phyloP scores from a whole-genome alignment of 2,888 invertebrate genomes.

The Scrobipalpa costella region DNA sequence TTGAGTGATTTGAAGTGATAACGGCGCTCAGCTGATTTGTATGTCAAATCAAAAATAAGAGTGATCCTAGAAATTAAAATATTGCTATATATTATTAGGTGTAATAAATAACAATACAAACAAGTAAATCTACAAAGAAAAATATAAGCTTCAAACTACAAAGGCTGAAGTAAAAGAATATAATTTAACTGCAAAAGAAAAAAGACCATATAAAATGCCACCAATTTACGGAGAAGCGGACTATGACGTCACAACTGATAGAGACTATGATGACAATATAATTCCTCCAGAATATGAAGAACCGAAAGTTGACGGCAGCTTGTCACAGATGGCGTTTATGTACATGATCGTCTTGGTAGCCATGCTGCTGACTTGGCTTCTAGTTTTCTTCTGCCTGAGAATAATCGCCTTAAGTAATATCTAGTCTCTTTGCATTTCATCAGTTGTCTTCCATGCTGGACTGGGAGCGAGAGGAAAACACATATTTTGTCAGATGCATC shows the following conservation, averaged over 20 bases:
- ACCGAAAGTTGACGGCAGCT: constrained; percentile 34
- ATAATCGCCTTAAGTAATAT: constrained; percentile 57
- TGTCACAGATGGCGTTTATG: constrained; percentile 64
- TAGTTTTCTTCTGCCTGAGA: constrained; percentile 64
- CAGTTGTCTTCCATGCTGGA: too few species aligned
- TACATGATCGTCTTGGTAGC: constrained; percentile 60
- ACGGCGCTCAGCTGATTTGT: constrained; percentile 43
- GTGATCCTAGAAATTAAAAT: not conserved
- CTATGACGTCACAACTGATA: constrained; percentile 19
- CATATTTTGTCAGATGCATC: too few species aligned
- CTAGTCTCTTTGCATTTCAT: constrained; percentile 27
- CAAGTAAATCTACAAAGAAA: not conserved
- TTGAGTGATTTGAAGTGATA: constrained; percentile 43
- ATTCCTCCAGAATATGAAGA: constrained; percentile 34
- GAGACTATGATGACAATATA: constrained; percentile 33
- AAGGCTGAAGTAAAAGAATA: not conserved
- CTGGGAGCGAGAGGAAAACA: too few species aligned
- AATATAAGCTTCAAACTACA: not conserved
- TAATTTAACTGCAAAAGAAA: not conserved
- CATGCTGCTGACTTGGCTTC: constrained; percentile 63
- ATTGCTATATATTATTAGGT: not conserved
- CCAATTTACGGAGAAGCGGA: constrained; percentile 54
- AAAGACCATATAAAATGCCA: constrained; percentile 49
- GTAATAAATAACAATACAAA: not conserved
- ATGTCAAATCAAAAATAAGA: constrained; percentile 23